These are phyloP conservation scores for Liopterus haemorrhoidalis DNA, from an alignment of 2,888 invertebrate species.

Conservation along the genomic window DNA sequence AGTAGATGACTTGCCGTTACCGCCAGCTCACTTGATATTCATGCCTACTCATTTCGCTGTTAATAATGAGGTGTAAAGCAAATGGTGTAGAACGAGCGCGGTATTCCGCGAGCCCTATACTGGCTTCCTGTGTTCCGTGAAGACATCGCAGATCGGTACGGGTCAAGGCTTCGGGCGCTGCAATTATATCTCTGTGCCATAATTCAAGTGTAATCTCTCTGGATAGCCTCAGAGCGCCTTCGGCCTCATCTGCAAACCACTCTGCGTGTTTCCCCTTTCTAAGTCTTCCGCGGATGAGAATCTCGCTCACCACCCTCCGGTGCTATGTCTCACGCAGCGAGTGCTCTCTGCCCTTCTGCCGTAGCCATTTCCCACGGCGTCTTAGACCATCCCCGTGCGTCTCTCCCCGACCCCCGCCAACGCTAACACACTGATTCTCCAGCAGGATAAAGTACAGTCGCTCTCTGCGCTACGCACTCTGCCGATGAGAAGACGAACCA, in stretches of 20 bases:
- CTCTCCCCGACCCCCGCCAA: slow-evolving; percentile 21
- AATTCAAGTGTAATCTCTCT: slow-evolving; percentile 59
- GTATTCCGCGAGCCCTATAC: no score
- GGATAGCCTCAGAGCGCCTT: slow-evolving; percentile 44
- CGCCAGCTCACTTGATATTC: no score
- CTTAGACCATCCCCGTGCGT: no score
- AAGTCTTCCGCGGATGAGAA: background rate
- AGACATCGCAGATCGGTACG: slow-evolving; percentile 9
- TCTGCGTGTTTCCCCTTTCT: slow-evolving; percentile 12
- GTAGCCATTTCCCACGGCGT: slow-evolving; percentile 18
- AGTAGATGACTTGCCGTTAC: no score
- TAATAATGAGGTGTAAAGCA: slow-evolving; percentile 16
- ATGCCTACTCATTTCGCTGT: slow-evolving; percentile 8
- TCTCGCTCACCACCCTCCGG: background rate
- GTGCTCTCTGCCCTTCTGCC: slow-evolving; percentile 1
- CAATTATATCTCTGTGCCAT: slow-evolving; percentile 53
- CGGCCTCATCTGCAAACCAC: slow-evolving; percentile 41
- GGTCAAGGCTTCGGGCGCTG: slow-evolving; percentile 34
- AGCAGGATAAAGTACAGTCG: slow-evolving; percentile 15
- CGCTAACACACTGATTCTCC: slow-evolving; percentile 16
- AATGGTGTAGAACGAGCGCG: slow-evolving; percentile 20
- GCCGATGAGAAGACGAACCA: slow-evolving; percentile 20
- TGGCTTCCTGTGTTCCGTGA: no score
- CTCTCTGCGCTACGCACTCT: slow-evolving; percentile 8
- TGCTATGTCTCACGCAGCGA: background rate